Conservation (phyloP, 2,113 vertebrate species). For the Sander vitreus region DNA sequence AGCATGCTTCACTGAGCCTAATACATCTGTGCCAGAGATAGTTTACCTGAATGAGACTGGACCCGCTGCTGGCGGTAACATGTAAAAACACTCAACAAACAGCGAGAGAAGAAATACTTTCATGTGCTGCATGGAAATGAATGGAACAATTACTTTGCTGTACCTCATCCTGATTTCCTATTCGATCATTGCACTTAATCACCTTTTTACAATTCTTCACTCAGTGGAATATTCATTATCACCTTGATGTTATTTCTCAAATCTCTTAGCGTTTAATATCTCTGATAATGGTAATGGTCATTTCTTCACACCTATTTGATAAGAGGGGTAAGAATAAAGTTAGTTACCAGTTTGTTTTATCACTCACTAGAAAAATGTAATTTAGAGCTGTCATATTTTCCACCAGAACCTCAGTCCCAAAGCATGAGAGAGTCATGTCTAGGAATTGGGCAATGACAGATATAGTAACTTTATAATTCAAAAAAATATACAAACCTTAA, state of each 20-base stretch:
- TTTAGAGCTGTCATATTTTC: neutral
- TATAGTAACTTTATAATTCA: neutral
- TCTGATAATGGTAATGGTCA: neutral
- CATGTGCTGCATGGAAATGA: neutral
- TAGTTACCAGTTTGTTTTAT: neutral
- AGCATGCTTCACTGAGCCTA: slow-evolving; percentile 25
- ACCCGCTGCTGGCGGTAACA: neutral
- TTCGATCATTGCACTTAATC: neutral
- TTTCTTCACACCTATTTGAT: neutral
- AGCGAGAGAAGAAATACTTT: slow-evolving; percentile 5
- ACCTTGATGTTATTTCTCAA: slow-evolving; percentile 4
- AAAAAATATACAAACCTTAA: neutral
- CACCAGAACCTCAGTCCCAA: neutral
- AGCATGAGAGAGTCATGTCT: neutral
- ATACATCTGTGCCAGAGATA: slow-evolving; percentile 10
- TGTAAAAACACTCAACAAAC: slow-evolving; percentile 22
- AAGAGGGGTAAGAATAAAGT: neutral
- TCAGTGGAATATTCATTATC: neutral
- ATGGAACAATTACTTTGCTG: neutral
- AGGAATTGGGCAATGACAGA: neutral
- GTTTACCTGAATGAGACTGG: slow-evolving; percentile 38
- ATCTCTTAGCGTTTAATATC: neutral
- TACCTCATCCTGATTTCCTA: neutral
- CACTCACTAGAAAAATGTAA: neutral
- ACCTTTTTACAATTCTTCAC: slow-evolving; percentile 5